Evolutionary conservation across 2,113 vertebrate genomes (phyloP).

Genomic region (Pagrus major): DNA sequence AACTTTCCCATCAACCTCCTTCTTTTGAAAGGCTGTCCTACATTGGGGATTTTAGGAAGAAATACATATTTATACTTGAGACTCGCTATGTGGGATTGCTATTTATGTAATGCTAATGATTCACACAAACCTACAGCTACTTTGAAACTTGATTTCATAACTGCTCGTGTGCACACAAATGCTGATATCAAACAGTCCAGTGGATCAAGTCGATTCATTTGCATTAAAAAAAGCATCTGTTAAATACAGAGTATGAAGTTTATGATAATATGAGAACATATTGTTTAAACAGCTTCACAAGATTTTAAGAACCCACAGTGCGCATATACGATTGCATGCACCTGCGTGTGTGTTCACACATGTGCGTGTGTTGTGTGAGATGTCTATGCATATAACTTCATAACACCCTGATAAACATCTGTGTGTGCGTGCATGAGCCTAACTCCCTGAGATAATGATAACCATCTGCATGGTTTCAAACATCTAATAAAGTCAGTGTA

Average conservation of each 20-base stretch:
- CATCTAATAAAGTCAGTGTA: constrained; percentile 77
- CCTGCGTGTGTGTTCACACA: constrained; percentile 13
- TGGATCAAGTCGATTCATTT: constrained; percentile 25
- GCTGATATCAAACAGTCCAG: constrained; percentile 5
- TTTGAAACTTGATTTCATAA: constrained; percentile 28
- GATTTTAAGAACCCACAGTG: background rate
- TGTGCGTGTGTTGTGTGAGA: constrained; percentile 17
- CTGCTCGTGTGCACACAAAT: constrained; percentile 7
- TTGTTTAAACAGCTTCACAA: constrained; percentile 7
- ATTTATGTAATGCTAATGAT: constrained; percentile 30
- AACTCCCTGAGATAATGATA: constrained; percentile 73
- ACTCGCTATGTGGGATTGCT: background rate
- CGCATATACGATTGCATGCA: background rate
- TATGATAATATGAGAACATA: constrained; percentile 1
- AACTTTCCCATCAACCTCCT: constrained; percentile 18
- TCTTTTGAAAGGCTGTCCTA: constrained; percentile 5
- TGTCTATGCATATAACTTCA: constrained; percentile 39
- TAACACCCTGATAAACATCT: constrained; percentile 62
- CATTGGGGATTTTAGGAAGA: constrained; percentile 27
- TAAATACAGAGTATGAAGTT: background rate
- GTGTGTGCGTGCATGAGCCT: constrained; percentile 32
- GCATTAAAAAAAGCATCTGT: constrained; percentile 29
- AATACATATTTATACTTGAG: constrained; percentile 6
- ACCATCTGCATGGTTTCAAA: constrained; percentile 79
- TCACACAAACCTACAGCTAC: constrained; percentile 23